Evolutionary conservation across 2,888 invertebrate species (phyloP).

Genomic region (Cyaniris semiargus): DNA sequence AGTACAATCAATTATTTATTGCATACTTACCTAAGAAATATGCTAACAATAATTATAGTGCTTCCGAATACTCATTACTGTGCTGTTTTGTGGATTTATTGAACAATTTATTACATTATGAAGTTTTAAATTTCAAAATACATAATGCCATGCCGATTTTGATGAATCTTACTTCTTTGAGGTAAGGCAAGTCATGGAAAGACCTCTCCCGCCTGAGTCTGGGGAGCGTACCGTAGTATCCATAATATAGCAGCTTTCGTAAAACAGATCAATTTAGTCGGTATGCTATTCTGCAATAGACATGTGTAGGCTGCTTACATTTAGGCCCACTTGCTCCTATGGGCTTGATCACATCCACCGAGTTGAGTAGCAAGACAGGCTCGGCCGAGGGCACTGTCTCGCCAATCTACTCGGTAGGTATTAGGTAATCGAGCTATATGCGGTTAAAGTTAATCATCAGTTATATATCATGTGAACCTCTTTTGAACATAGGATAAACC

Average conservation of each 20-base stretch:
- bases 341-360: too few relatives aligned
- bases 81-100: not conserved
- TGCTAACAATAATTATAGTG: not conserved
- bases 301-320: too few relatives aligned
- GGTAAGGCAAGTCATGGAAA: constrained; percentile 87
- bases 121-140: not conserved
- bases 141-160: constrained; percentile 56
- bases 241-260: constrained; percentile 82
- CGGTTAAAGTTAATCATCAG: too few relatives aligned
- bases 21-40: not conserved
- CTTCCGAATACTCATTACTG: constrained; percentile 8
- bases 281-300: not conserved
- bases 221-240: constrained; percentile 85
- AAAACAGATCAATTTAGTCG: constrained; percentile 39
- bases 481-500: not conserved
- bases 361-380: too few relatives aligned
- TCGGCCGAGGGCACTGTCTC: too few relatives aligned
- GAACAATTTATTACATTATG: not conserved
- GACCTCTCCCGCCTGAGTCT: constrained; percentile 88
- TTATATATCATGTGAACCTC: too few relatives aligned
- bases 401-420: too few relatives aligned
- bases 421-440: too few relatives aligned
- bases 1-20: not conserved
- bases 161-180: constrained; percentile 86
- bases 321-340: too few relatives aligned